These are phyloP conservation scores for Ceyx cyanopectus DNA, from an alignment of 2,113 vertebrate genomes.

Conservation along the genomic window DNA sequence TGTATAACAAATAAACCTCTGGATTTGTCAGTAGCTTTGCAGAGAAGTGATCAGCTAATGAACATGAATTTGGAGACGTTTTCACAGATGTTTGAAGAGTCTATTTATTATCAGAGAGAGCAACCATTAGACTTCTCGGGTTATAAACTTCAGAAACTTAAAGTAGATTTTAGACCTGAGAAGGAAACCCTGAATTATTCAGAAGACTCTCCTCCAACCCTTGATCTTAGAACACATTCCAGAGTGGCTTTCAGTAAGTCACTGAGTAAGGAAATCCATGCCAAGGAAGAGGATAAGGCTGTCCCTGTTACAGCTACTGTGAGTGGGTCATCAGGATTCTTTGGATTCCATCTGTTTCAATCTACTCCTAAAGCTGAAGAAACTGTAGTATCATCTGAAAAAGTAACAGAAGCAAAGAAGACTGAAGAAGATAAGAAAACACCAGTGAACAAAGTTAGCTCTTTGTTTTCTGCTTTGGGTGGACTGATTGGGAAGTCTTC, in stretches of 20 bases:
- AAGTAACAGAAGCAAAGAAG: constrained; percentile 75
- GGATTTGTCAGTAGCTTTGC: constrained; percentile 89
- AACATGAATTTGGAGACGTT: constrained; percentile 89
- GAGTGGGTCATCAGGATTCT: constrained; percentile 63
- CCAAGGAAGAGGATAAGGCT: background rate
- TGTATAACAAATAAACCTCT: constrained; percentile 84
- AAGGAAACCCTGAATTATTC: constrained; percentile 3
- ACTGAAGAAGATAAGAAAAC: constrained; percentile 79
- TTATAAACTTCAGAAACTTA: constrained; percentile 87
- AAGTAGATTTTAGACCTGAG: constrained; percentile 81
- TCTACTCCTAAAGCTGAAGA: constrained; percentile 65
- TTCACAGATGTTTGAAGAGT: constrained; percentile 90
- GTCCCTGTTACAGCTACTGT: constrained; percentile 14
- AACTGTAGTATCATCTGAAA: constrained; percentile 74
- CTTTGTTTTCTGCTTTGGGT: constrained; percentile 84
- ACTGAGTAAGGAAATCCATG: constrained; percentile 11
- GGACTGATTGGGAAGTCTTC: constrained; percentile 79
- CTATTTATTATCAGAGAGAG: constrained; percentile 81
- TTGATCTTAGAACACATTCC: constrained; percentile 84
- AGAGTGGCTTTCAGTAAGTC: background rate
- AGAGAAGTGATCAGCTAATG: constrained; percentile 87
- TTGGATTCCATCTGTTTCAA: constrained; percentile 75
- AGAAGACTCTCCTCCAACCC: constrained; percentile 74
- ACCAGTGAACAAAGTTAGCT: constrained; percentile 81
- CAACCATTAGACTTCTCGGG: constrained; percentile 86